These are phyloP conservation scores for Carposina sasakii DNA, from an alignment of 1,140 invertebrate genomes.

Conservation along the genomic window DNA sequence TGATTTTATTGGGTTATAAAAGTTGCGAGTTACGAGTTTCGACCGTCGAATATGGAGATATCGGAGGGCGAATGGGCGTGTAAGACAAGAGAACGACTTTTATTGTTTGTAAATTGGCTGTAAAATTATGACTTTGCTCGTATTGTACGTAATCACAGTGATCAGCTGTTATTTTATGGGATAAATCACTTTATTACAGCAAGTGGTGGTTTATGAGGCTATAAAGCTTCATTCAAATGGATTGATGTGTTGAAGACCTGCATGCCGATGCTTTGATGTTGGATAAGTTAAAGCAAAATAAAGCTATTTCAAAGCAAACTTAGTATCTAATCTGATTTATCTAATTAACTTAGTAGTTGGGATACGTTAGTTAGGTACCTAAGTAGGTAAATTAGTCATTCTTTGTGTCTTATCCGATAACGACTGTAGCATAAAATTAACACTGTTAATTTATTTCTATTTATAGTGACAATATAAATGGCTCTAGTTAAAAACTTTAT, in stretches of 20 bases:
- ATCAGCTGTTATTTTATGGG: constrained; percentile 69
- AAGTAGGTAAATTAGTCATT: no score
- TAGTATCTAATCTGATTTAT: no score
- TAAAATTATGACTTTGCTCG: constrained; percentile 71
- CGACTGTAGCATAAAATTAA: no score
- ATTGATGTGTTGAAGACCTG: constrained; percentile 34
- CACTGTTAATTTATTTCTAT: no score
- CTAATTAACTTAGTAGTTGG: no score
- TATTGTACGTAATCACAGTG: constrained; percentile 62
- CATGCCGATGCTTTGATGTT: no score
- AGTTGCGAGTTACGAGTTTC: constrained; percentile 61
- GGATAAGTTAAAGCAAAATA: no score
- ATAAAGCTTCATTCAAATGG: constrained; percentile 51
- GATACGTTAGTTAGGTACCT: no score
- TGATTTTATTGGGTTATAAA: constrained; percentile 71
- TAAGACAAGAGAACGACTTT: constrained; percentile 70
- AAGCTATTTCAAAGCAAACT: no score
- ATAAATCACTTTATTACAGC: constrained; percentile 63
- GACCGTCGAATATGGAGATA: constrained; percentile 63
- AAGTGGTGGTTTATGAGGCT: constrained; percentile 57
- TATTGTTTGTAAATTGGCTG: constrained; percentile 75
- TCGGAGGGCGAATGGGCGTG: constrained; percentile 63
- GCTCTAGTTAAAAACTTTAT: no score
- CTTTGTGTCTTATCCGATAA: no score
- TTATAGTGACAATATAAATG: no score